These are phyloP conservation scores for Porites australiensis DNA, from an alignment of 64 coral and sea anemone genomes.

Conservation along the genomic window DNA sequence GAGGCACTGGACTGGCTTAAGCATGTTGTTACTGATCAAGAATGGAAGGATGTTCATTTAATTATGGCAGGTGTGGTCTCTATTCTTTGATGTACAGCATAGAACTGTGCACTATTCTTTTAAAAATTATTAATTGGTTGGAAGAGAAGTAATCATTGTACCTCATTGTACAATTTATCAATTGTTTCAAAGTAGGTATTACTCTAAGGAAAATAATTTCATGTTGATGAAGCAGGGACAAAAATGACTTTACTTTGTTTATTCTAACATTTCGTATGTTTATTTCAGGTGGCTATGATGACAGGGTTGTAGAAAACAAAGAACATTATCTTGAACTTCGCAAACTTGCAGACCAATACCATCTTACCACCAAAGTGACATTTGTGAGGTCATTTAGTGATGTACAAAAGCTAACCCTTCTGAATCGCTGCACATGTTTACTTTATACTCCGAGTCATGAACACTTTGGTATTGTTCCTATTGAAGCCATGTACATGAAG, in stretches of 20 bases:
- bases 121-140: too few species aligned
- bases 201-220: too few species aligned
- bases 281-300: conserved; percentile 97
- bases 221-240: too few species aligned
- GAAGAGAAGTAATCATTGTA: too few species aligned
- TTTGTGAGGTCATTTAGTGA: conserved; percentile 96
- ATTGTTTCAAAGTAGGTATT: too few species aligned
- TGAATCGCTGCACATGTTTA: conserved; percentile 80
- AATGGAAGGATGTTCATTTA: conserved; percentile 85
- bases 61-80: conserved; percentile 85
- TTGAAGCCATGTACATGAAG: conserved; percentile 96
- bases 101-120: not conserved
- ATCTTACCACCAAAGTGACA: conserved; percentile 77
- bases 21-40: conserved; percentile 61
- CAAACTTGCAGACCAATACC: conserved; percentile 75
- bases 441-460: conserved; percentile 96
- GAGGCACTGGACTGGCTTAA: conserved; percentile 83
- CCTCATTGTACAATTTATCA: too few species aligned
- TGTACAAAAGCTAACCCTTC: conserved; percentile 84
- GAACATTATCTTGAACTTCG: conserved; percentile 90
- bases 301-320: conserved; percentile 95
- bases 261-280: not conserved
- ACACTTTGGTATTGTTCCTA: conserved; percentile 99
- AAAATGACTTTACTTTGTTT: too few species aligned
- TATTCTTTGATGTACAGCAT: not conserved